phyloP scores from a whole-genome alignment of 2,888 invertebrate genomes.

The Melinopterus prodromus region DNA sequence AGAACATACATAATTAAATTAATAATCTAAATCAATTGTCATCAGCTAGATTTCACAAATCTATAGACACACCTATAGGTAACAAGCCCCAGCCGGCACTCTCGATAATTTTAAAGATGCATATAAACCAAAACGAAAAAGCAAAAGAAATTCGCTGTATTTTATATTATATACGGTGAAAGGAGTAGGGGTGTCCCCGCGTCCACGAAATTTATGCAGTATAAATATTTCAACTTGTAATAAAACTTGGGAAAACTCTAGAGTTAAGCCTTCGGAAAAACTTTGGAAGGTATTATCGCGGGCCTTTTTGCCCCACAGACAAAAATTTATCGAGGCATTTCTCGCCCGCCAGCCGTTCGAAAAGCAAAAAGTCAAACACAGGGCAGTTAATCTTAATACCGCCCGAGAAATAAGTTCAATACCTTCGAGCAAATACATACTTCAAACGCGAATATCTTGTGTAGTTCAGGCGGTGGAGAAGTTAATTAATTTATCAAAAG shows the following conservation, averaged over 20 bases:
- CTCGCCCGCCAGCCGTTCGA: background rate
- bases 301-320: background rate
- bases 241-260: conserved; percentile 4
- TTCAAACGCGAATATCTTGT: too few species aligned
- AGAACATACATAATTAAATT: too few species aligned
- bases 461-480: background rate
- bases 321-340: background rate
- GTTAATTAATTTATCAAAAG: background rate
- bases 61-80: too few species aligned
- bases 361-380: background rate
- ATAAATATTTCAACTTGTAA: background rate
- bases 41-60: too few species aligned
- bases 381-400: background rate
- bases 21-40: too few species aligned
- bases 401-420: background rate
- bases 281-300: background rate
- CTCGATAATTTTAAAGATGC: too few species aligned
- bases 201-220: background rate
- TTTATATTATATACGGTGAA: background rate
- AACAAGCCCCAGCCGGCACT: too few species aligned
- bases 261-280: background rate
- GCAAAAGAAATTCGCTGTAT: background rate
- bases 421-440: background rate
- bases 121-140: background rate
- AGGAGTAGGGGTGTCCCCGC: background rate